These are phyloP conservation scores for Pempheris klunzingeri DNA, from an alignment of 2,797 vertebrate species.

Conservation along the genomic window DNA sequence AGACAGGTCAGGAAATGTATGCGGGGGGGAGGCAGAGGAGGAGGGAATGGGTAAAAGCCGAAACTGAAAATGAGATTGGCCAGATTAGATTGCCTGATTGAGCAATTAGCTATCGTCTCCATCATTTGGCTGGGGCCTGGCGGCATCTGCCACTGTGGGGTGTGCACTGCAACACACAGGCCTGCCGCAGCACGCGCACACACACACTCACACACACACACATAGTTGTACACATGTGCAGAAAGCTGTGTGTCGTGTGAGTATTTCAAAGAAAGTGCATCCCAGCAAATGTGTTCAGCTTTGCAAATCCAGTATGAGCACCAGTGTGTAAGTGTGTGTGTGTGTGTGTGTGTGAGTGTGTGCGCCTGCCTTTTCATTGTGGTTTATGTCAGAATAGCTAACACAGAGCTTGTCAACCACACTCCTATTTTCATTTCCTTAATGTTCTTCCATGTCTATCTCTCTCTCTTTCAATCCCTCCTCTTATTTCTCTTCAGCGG, in stretches of 20 bases:
- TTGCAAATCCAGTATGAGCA: constrained; percentile 18
- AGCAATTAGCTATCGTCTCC: constrained; percentile 81
- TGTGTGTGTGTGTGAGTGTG: constrained; percentile 31
- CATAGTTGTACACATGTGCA: constrained; percentile 9
- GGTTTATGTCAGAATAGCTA: constrained; percentile 58
- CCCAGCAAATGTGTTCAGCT: constrained; percentile 35
- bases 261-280: constrained; percentile 27
- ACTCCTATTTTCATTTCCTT: constrained; percentile 64
- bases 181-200: constrained; percentile 9
- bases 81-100: constrained; percentile 84
- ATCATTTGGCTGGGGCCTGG: constrained; percentile 71
- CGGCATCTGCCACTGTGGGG: constrained; percentile 77
- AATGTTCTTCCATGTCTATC: constrained; percentile 48
- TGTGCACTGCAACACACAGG: constrained; percentile 45
- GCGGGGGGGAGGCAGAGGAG: not conserved
- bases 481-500: constrained; percentile 51
- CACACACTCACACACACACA: constrained; percentile 17
- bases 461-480: constrained; percentile 41
- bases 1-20: constrained; percentile 69
- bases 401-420: constrained; percentile 61
- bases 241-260: constrained; percentile 20
- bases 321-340: constrained; percentile 18
- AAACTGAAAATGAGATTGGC: constrained; percentile 77
- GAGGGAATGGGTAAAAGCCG: constrained; percentile 23
- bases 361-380: constrained; percentile 31